Base-by-base conservation (phyloP, 2,888 invertebrate genomes). In the Orchesella flavescens region DNA sequence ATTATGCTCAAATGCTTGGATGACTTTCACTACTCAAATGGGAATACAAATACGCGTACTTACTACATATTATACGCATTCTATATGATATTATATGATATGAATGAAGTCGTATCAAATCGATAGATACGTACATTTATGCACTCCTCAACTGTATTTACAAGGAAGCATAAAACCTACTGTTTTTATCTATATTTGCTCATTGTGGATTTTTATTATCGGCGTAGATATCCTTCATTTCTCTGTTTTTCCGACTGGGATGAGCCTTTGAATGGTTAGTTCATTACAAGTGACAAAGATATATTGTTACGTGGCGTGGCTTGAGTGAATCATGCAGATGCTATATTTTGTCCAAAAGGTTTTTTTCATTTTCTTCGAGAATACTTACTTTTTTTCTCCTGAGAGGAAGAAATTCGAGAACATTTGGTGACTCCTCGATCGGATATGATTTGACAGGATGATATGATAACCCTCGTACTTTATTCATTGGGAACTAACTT, bases 401-500 rank as follows among this genome's bases (percentile, higher is more conserved):
- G 15, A 15, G 43, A 59, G 57, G 34, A 17, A 65, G 57, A 66
- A 80, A 72, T 65, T 65, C 65, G 72, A 55, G 59, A 73, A 57
- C 66, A 73, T 73, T 80, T 73, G 73, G 73, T 66, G 57, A 59
- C 77, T 73, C 44, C 77, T 73, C 44, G 57, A 43, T 65, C 34
- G 53, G 57, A 80, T 66, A 72, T 66, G 57, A 66, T 74, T 74
- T 81, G 73, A 74, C 80, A 81, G 24, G 46, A 34, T 65, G 68
- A 80, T 73, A 79, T 81, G 73, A 81, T 74, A 81, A 61, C 46
- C n/a, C n/a, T 23, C 24, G 17, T 68, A 81, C 59, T 81, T 80
- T 81, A 21, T 82, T 75, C 71, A n/a, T 43, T 17, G n/a, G 43
- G 10, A 12, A 65, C 61, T 61, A 17, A 4, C 65, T 57, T 73